A percentile compares a stretch with the other conserved stretches of the same genome.
Evolutionary conservation across 2,797 vertebrate species (phyloP).

Genomic region (Platyrinchus mystaceus): DNA sequence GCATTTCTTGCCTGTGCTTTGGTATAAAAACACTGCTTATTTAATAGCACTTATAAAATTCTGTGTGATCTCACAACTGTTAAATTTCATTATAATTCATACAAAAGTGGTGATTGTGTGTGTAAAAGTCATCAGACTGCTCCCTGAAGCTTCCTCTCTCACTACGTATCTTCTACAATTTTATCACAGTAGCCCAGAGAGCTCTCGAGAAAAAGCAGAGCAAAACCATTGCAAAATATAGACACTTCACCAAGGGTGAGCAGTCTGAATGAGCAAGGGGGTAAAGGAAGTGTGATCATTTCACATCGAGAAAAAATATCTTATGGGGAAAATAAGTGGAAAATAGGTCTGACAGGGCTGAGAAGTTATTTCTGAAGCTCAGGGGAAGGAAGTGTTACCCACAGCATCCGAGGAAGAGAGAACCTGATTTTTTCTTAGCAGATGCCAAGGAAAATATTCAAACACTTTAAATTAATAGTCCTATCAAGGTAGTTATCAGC

Average conservation of each 20-base stretch:
- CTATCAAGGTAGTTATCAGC: not conserved
- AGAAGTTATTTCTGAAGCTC: not conserved
- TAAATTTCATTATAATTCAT: conserved; percentile 1
- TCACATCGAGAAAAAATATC: not conserved
- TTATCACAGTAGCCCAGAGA: not conserved
- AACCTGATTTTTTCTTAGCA: not conserved
- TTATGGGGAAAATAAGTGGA: not conserved
- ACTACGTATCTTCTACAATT: not conserved
- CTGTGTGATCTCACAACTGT: not conserved
- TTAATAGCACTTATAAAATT: not conserved
- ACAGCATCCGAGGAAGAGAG: not conserved
- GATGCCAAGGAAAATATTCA: not conserved
- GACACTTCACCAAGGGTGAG: not conserved
- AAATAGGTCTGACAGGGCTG: not conserved
- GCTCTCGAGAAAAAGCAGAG: not conserved
- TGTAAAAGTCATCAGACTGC: not conserved
- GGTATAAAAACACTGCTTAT: not conserved
- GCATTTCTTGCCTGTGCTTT: not conserved
- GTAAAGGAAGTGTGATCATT: not conserved
- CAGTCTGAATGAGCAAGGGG: not conserved
- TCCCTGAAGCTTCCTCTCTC: not conserved
- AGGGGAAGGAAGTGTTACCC: not conserved
- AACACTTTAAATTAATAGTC: not conserved
- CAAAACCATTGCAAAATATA: not conserved
- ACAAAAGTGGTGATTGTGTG: not conserved